Evolutionary conservation across 2,888 invertebrate genomes (phyloP).

Genomic region (Dione juno): DNA sequence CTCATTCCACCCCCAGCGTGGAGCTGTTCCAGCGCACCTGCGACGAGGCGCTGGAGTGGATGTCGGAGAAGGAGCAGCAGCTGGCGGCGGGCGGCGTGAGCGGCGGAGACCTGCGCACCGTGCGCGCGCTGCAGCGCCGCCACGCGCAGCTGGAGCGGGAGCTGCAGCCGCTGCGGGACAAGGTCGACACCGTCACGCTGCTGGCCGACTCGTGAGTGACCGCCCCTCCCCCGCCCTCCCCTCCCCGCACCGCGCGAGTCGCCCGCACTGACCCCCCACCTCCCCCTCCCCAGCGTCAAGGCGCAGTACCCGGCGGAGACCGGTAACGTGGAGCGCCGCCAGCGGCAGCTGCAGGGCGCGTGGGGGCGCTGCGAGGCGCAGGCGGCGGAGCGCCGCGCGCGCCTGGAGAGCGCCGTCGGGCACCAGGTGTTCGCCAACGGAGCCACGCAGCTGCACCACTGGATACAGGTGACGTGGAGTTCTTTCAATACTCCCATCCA

Average conservation of each 20-base stretch:
- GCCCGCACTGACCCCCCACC: no score
- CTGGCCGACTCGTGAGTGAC: constrained; percentile 90
- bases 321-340: constrained; percentile 91
- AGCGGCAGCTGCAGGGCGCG: constrained; percentile 92
- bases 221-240: no score
- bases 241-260: no score
- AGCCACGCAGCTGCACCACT: constrained; percentile 90
- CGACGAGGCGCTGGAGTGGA: constrained; percentile 98
- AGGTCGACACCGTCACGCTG: constrained; percentile 93
- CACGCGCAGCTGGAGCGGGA: constrained; percentile 97
- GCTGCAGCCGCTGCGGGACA: constrained; percentile 96
- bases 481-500: no score
- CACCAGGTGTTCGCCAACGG: constrained; percentile 96
- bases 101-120: constrained; percentile 94
- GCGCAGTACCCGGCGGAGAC: constrained; percentile 95
- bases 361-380: constrained; percentile 95
- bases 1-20: constrained; percentile 84
- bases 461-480: constrained; percentile 85
- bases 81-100: constrained; percentile 90
- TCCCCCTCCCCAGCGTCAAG: constrained; percentile 87
- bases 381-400: constrained; percentile 91
- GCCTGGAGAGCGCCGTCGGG: constrained; percentile 97
- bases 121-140: constrained; percentile 94
- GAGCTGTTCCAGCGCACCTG: constrained; percentile 98
- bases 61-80: constrained; percentile 97